Base-by-base conservation (phyloP, 2,113 vertebrate species). In the Aix galericulata region DNA sequence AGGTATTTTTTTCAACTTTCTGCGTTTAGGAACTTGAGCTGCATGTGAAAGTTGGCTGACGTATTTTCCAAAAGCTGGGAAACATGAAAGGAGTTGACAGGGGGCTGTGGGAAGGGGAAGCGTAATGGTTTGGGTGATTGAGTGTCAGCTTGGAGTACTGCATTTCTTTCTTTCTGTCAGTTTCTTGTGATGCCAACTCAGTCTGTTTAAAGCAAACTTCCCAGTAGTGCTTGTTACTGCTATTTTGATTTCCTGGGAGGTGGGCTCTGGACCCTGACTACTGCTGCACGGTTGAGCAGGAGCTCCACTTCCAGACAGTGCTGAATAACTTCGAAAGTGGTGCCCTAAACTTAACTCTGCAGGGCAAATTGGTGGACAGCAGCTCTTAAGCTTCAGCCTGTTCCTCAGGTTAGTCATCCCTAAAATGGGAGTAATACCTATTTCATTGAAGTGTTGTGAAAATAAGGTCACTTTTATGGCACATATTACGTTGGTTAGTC, bases 91-190 rank as follows among this genome's bases (percentile, higher is more conserved):
- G 18, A 89, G 36, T 76, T 95, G 89, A 62, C 66, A 22, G 40
- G 60, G 34, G 27, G 55, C 55, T 55, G 21, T 88, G 94, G 79
- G 55, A 91, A 74, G 50, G 36, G 38, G 75, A 69, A 46, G 23
- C 34, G 4, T 64, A 58, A 55, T 89, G 69, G 68, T 89, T 56
- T 60, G 52, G 50, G 44, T 86, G 76, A 84, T 34, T 63, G 83
- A 84, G 29, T 92, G 76, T 81, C 80, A 68, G 40, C 81, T 93
- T 75, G 66, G 44, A 89, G 76, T 92, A 84, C 66, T 73, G 77
- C 38, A 82, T 40, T 92, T 89, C 38, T 56, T 83, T 81, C 40
- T 38, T 87, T 66, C 66, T 93, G 31, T 77, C 66, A 66, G 42
- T 84, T 91, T 86, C 42, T 46, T 81, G 38, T 75, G 76, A 68